Base-by-base conservation (phyloP, 2,113 vertebrate species). In the Hyla sarda region DNA sequence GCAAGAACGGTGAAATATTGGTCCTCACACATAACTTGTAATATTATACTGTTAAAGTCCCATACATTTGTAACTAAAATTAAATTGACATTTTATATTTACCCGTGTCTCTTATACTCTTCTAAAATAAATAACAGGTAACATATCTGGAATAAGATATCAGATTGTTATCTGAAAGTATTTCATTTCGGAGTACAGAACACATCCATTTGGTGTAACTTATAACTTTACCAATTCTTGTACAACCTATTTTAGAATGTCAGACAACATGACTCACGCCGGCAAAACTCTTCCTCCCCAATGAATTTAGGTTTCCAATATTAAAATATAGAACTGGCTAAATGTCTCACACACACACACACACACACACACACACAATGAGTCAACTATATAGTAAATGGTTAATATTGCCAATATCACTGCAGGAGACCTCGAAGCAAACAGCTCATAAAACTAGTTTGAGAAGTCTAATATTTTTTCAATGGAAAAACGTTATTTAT, bases 221-320 rank as follows among this genome's bases (percentile, higher is more conserved):
- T 71, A 37, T 25, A 65, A 81, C 41, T 62, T 80, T 12, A 81
- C 8, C 34, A 28, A 16, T 62, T 81, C n/a, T 65, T 30, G 6
- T 91, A 86, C 88, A 84, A 76, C 25, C 52, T 52, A 54, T 45
- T 60, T 28, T 65, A 4, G 65, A 81, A 81, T 81, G 78, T 81
- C 78, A 81, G 78, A 65, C n/a, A 30, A 17, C 14, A 21, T 81
- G 78, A 81, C 78, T 81, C 56, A 81, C 58, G 30, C 37, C 16
- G 37, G 10, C 56, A 81, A 47, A 79, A 47, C 14, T 47, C 17
- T 77, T 77, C 74, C 74, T 77, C 47, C 48, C 74, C 74, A 52
- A 65, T 58, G 41, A 81, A 87, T 91, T 88, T 90, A 92, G 90
- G n/a, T 89, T 83, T 73, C 62, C 82, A 56, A 28, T 37, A 19